phyloP scores from a whole-genome alignment of 2,797 vertebrate genomes.

The Anabacerthia variegaticeps region DNA sequence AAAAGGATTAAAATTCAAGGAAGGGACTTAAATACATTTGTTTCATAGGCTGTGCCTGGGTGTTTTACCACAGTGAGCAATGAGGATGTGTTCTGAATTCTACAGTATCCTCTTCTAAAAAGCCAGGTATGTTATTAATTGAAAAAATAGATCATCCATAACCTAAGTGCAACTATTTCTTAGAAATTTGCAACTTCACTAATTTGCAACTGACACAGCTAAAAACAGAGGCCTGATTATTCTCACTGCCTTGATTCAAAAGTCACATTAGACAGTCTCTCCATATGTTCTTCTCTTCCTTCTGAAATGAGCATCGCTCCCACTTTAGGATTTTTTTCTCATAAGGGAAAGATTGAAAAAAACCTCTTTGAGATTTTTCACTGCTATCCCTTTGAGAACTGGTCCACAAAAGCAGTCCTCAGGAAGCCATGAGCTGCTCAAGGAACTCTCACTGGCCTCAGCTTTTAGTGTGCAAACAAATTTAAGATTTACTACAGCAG shows the following conservation, averaged over 20 bases:
- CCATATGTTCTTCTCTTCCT: background rate
- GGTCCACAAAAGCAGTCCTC: background rate
- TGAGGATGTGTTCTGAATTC: background rate
- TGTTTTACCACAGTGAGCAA: background rate
- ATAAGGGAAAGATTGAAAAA: background rate
- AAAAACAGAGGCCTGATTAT: background rate
- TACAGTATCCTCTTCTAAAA: background rate
- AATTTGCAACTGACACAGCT: background rate
- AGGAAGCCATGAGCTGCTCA: background rate
- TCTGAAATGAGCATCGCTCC: background rate
- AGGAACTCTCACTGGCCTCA: background rate
- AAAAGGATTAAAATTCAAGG: background rate
- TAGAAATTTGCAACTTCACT: background rate
- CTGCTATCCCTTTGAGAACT: background rate
- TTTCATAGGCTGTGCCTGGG: too few species aligned
- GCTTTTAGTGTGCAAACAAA: background rate
- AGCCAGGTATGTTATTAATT: background rate
- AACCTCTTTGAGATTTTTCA: background rate
- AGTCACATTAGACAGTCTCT: background rate
- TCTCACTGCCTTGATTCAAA: background rate
- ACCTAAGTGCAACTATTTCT: background rate
- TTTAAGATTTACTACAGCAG: background rate
- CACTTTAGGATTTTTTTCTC: background rate
- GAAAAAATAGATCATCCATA: background rate
- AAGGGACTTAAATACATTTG: background rate